These are phyloP conservation scores for Abramis brama DNA, from an alignment of 2,113 vertebrate genomes.

Conservation along the genomic window DNA sequence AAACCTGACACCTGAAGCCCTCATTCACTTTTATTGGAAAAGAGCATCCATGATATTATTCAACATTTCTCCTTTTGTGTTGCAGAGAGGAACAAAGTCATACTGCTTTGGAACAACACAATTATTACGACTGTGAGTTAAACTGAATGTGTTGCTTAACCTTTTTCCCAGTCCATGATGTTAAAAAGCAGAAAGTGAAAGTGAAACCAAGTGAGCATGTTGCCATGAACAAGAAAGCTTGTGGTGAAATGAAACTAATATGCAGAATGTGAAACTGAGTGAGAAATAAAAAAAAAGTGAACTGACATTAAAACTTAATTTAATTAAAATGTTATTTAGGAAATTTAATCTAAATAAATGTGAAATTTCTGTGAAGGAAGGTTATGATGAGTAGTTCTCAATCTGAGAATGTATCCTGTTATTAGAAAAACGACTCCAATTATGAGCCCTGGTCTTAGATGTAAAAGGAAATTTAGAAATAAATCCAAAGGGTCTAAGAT, in stretches of 20 bases:
- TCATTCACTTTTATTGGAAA: not conserved
- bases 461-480: not conserved
- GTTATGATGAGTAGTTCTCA: too few species aligned
- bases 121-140: not conserved
- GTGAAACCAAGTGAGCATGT: not conserved
- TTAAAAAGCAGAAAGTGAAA: not conserved
- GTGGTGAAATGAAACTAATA: not conserved
- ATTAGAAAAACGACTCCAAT: too few species aligned
- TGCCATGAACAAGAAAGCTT: not conserved
- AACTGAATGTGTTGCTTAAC: not conserved
- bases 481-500: not conserved
- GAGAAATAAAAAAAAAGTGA: not conserved
- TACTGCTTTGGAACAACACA: not conserved
- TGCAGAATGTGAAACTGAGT: not conserved
- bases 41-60: not conserved
- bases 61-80: not conserved
- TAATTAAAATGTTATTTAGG: too few species aligned
- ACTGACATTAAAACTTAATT: not conserved
- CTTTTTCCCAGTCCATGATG: not conserved
- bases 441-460: too few species aligned
- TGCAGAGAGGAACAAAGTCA: not conserved
- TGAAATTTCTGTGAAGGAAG: too few species aligned
- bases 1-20: not conserved
- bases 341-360: too few species aligned
- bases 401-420: too few species aligned